Conservation (phyloP, 2,797 vertebrate genomes). For the Borostomias antarcticus region DNA sequence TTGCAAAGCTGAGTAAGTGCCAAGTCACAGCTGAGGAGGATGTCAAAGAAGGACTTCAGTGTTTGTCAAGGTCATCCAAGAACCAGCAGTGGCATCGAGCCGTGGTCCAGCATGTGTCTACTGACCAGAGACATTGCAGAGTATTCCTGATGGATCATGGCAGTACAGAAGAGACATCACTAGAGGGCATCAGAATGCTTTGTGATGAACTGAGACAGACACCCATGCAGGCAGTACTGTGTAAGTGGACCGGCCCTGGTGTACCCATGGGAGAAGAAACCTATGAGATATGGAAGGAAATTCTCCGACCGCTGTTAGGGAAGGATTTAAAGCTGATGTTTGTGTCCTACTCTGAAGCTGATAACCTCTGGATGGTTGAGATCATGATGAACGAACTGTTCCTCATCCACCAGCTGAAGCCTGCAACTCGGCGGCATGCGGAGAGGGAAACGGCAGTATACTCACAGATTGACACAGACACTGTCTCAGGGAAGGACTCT, state of each 20-base stretch:
- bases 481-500: background rate
- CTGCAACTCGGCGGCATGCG: constrained; percentile 6
- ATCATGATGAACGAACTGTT: constrained; percentile 61
- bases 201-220: constrained; percentile 49
- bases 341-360: constrained; percentile 58
- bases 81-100: constrained; percentile 71
- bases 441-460: background rate
- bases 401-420: constrained; percentile 54
- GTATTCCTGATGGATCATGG: constrained; percentile 80
- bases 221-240: constrained; percentile 73
- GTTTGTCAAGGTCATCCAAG: constrained; percentile 68
- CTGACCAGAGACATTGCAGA: constrained; percentile 48
- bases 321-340: constrained; percentile 73
- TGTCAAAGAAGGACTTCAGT: constrained; percentile 71
- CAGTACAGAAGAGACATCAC: constrained; percentile 58
- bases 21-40: constrained; percentile 50
- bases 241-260: constrained; percentile 67
- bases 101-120: constrained; percentile 60
- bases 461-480: background rate
- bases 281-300: constrained; percentile 42
- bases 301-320: constrained; percentile 51
- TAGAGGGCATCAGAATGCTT: constrained; percentile 54
- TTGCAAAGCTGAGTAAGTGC: constrained; percentile 50
- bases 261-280: constrained; percentile 36
- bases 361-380: constrained; percentile 77